Percentiles rank a stretch among this genome's conserved stretches.
Conservation (phyloP, 2,888 invertebrate species). For the Marasmarcha lunaedactyla region DNA sequence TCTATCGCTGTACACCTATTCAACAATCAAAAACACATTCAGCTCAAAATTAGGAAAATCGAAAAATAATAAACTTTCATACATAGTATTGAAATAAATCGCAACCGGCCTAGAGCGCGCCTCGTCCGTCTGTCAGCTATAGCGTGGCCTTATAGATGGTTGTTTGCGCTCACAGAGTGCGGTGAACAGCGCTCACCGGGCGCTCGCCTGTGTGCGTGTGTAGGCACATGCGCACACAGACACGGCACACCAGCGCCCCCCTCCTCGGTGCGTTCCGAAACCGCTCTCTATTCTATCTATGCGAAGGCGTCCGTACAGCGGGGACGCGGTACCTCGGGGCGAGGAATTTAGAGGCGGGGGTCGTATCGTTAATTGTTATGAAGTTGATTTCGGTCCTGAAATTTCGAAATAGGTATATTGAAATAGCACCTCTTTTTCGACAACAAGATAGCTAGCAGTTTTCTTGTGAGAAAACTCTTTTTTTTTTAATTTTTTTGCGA, state of each 20-base stretch:
- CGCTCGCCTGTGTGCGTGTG: constrained; percentile 46
- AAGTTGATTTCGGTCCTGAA: constrained; percentile 71
- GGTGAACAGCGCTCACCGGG: constrained; percentile 71
- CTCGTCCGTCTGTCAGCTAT: constrained; percentile 64
- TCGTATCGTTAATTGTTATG: constrained; percentile 72
- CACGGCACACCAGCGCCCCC: constrained; percentile 28
- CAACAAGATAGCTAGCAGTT: constrained; percentile 20
- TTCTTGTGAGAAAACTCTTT: too few species aligned
- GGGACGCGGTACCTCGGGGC: constrained; percentile 58
- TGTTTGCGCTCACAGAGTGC: constrained; percentile 72
- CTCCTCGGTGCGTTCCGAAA: constrained; percentile 67
- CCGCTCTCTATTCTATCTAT: constrained; percentile 72
- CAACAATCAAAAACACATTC: too few species aligned
- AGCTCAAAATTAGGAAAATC: too few species aligned
- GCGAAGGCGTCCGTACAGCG: constrained; percentile 70
- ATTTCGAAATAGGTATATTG: constrained; percentile 68
- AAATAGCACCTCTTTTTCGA: constrained; percentile 63
- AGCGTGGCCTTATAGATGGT: constrained; percentile 72
- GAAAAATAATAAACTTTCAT: background rate
- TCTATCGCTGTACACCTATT: too few species aligned
- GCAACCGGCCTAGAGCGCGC: constrained; percentile 48
- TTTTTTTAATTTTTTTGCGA: too few species aligned
- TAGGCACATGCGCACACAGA: constrained; percentile 33
- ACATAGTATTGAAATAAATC: too few species aligned
- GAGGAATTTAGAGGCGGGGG: constrained; percentile 71